Base-by-base conservation (phyloP, 2,888 invertebrate genomes). In the Eupithecia inturbata region DNA sequence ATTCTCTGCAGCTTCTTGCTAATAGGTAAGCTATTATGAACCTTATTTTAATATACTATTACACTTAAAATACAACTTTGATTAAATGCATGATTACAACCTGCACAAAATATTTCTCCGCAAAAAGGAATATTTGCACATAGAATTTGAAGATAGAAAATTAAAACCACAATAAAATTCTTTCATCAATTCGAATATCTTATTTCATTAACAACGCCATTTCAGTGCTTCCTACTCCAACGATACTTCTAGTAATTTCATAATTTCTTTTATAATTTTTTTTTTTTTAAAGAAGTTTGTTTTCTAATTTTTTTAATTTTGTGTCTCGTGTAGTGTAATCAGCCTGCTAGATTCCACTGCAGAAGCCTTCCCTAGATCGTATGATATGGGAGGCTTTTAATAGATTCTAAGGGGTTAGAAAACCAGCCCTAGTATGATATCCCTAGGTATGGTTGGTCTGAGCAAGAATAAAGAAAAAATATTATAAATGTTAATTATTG, bases 1-100 rank as follows among this genome's bases (percentile, higher is more conserved):
- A 98, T 78, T 98, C 98, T 28, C 94, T 99, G 80, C 96, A 98
- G 19, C 94, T 99, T 70, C 95, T 99, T 70, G 98, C 99, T 67
- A 97, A 94, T 83, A 91, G 95, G 94, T 94, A 79, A 81, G 67
- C 67, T 49, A 14, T 33, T 69, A 26, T 53, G 53, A 9, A 22
- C 53, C 16, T 22, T 53, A 60, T n/a, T 9, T 36, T 36, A 1
- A 36, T 31, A 31, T n/a, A n/a, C n/a, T 31, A 31, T 31, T 31
- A 31, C 2, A 31, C 5, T n/a, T n/a, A n/a, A n/a, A n/a, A n/a
- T n/a, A n/a, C n/a, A n/a, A n/a, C n/a, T n/a, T n/a, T n/a, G 9
- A 36, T 22, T 49, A 1, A 0, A 7, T 2, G 22, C n/a, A 49
- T 53, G 9, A 22, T 22, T 53, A 22, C 49, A 22, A 22, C 3